Evolutionary conservation across 2,113 vertebrate genomes (phyloP).

Genomic region (Sarotherodon lohbergeri): DNA sequence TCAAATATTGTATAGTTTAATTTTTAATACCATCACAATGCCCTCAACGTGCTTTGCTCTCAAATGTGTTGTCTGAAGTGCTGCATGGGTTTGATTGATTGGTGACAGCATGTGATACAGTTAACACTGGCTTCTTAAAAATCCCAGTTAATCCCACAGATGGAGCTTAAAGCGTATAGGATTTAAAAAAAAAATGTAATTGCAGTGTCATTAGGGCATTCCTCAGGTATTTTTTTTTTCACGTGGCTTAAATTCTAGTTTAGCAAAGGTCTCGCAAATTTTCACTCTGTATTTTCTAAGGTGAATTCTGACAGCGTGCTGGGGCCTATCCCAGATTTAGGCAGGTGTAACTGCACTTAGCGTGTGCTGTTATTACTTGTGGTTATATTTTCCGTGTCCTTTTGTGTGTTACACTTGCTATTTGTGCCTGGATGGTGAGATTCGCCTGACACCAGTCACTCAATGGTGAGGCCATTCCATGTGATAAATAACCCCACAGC

Average conservation of each 20-base stretch:
- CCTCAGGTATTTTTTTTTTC: accelerated
- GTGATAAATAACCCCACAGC: conserved; percentile 38
- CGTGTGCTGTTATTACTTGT: not conserved
- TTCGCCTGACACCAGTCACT: conserved; percentile 49
- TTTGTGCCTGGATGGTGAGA: not conserved
- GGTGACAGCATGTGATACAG: not conserved
- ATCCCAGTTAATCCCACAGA: not conserved
- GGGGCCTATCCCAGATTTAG: not conserved
- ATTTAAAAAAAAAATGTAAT: not conserved
- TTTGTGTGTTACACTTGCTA: conserved; percentile 9
- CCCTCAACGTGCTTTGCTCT: conserved; percentile 6
- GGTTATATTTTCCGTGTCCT: not conserved
- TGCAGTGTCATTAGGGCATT: not conserved
- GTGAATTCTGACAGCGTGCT: not conserved
- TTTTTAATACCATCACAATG: conserved; percentile 35
- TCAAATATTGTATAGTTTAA: conserved; percentile 39
- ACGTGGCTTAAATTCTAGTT: not conserved
- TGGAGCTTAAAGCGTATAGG: not conserved
- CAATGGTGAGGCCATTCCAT: conserved; percentile 9
- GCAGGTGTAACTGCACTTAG: not conserved
- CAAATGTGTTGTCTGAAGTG: conserved; percentile 8
- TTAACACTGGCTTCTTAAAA: not conserved
- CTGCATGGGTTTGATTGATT: not conserved
- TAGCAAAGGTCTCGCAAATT: not conserved
- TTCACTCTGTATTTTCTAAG: not conserved